phyloP scores from a whole-genome alignment of 2,888 invertebrate species.

The Timandra comae region DNA sequence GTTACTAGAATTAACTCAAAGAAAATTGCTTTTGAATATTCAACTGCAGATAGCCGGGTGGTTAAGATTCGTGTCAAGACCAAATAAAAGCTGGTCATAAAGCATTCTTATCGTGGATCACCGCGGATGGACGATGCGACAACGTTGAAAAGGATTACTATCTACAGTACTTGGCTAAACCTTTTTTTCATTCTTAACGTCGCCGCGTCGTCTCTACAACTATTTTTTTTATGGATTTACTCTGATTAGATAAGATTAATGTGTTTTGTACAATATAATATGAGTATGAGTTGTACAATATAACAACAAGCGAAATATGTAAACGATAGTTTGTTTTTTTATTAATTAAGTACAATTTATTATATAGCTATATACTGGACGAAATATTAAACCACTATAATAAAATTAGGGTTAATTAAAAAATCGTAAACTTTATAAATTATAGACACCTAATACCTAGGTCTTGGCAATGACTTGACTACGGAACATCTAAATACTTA shows the following conservation, averaged over 20 bases:
- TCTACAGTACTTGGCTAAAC: slow-evolving; percentile 33
- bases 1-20: slow-evolving; percentile 7
- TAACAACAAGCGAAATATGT: no score
- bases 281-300: no score
- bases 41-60: slow-evolving; percentile 40
- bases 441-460: no score
- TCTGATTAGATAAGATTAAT: slow-evolving; percentile 8
- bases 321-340: no score
- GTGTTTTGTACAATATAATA: background rate
- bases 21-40: slow-evolving; percentile 31
- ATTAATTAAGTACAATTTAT: no score
- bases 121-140: slow-evolving; percentile 42
- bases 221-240: slow-evolving; percentile 11
- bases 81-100: slow-evolving; percentile 61
- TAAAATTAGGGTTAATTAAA: no score
- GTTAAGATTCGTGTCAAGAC: slow-evolving; percentile 54
- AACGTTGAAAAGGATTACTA: slow-evolving; percentile 42
- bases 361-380: no score
- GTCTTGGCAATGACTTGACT: no score
- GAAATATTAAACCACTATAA: no score
- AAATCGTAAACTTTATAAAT: no score
- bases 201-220: slow-evolving; percentile 22
- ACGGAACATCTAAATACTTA: no score
- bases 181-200: slow-evolving; percentile 34
- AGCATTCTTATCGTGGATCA: slow-evolving; percentile 58